Percentiles rank a stretch among this genome's conserved stretches.
phyloP scores from a whole-genome alignment of 2,797 vertebrate species.

The Sebastes umbrosus region DNA sequence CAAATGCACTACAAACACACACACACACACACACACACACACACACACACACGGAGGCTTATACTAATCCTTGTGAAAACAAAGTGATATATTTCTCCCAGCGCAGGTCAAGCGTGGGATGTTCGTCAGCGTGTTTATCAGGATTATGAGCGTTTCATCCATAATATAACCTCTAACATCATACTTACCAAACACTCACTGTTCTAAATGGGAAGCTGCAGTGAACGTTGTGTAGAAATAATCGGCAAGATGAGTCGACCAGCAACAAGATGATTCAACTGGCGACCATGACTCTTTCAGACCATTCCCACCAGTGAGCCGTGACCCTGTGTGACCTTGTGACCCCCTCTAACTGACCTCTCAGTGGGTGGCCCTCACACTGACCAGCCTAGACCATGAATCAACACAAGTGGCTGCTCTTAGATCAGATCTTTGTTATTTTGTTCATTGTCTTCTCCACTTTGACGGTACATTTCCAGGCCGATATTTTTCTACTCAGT shows the following conservation, averaged over 20 bases:
- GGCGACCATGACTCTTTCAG: constrained; percentile 19
- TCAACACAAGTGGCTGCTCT: constrained; percentile 32
- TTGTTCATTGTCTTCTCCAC: neutral
- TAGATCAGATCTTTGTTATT: constrained; percentile 21
- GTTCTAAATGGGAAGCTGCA: neutral
- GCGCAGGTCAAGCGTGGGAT: constrained; percentile 64
- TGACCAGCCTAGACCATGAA: constrained; percentile 45
- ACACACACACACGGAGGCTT: constrained; percentile 57
- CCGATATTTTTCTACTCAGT: neutral
- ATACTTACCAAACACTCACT: constrained; percentile 36
- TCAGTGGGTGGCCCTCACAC: constrained; percentile 74
- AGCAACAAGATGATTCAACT: neutral
- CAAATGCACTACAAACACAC: constrained; percentile 36
- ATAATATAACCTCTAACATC: constrained; percentile 55
- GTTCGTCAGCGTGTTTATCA: constrained; percentile 68
- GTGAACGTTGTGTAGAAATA: neutral
- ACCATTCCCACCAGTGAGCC: constrained; percentile 65
- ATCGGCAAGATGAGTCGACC: neutral
- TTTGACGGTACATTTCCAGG: neutral
- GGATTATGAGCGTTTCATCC: constrained; percentile 73
- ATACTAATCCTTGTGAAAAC: constrained; percentile 78
- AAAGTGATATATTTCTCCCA: constrained; percentile 72
- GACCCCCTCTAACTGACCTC: constrained; percentile 68
- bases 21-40: constrained; percentile 26
- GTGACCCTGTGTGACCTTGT: constrained; percentile 59